Conservation (phyloP, 1,140 invertebrate species). For the Heliothis subflexa region DNA sequence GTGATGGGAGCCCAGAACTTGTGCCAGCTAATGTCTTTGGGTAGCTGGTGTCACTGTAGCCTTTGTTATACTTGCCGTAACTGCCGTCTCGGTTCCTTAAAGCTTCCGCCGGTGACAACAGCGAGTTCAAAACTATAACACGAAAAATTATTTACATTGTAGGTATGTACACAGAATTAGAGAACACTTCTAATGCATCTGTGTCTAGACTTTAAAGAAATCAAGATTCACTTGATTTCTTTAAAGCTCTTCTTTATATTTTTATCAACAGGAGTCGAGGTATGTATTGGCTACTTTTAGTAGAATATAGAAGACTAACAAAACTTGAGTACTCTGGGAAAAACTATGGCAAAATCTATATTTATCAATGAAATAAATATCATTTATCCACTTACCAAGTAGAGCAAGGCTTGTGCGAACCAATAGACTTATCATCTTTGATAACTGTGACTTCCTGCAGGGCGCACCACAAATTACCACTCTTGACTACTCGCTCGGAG, state of each 20-base stretch:
- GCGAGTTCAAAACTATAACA: conserved; percentile 64
- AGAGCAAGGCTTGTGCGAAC: conserved; percentile 59
- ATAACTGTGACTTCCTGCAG: conserved; percentile 41
- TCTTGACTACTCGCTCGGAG: neutral
- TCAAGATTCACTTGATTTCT: too few relatives aligned
- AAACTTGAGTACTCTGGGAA: neutral
- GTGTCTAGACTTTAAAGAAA: neutral
- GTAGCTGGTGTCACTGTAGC: conserved; percentile 54
- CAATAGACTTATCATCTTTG: conserved; percentile 64
- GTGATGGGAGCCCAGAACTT: conserved; percentile 54
- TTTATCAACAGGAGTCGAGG: too few relatives aligned
- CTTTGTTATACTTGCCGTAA: conserved; percentile 55
- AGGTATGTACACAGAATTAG: neutral
- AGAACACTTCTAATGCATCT: too few relatives aligned
- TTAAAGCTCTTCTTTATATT: too few relatives aligned
- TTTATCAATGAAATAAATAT: conserved; percentile 38
- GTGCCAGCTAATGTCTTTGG: conserved; percentile 55
- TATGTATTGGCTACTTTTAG: too few relatives aligned
- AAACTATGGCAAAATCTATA: neutral
- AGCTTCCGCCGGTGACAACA: conserved; percentile 59
- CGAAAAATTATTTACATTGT: neutral
- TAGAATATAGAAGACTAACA: neutral
- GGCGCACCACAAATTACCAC: conserved; percentile 32
- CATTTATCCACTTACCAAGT: conserved; percentile 62
- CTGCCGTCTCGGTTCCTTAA: conserved; percentile 55